Evolutionary conservation across 2,113 vertebrate genomes (phyloP), one percentile per base, ranked within the genome.

Genomic region (Xyliphius kryptos): DNA sequence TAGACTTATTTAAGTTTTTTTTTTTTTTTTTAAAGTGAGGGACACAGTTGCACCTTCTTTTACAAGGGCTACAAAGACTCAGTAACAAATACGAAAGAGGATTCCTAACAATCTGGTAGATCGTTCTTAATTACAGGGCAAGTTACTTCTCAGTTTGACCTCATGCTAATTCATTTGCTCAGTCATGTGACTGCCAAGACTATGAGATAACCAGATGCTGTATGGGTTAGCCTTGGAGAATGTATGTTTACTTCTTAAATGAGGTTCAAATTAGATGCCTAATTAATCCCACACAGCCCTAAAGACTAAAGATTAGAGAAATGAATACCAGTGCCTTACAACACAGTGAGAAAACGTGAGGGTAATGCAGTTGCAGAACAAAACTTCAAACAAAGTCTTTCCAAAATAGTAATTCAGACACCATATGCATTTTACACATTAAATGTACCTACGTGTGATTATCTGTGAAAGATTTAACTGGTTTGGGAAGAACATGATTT

Each of bases 241-340:
- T 20, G 46, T 38, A 50, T 66, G 61, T 47, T 57, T 61, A 69
- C 46, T 69, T 40, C 52, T 60, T 7, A 56, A 73, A 73, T 73
- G 46, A 73, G 41, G 50, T 40, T 17, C 57, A 73, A 69, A 69
- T 63, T 58, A 61, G 43, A 17, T 46, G 6, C 53, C 44, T 65
- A 73, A 73, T 73, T 69, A 73, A 65, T 65, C 71, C 56, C 52
- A 50, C 50, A 21, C 48, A 61, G 38, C 46, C 51, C 66, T 52
- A 36, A 44, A 65, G 56, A 68, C 56, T 26, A 46, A 16, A 56
- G 71, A 69, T 73, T 60, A 73, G 57, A 16, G 56, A 21, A 66
- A 66, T 68, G 65, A 65, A 65, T 68, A 65, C 48, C 56, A 61
- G 22, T 61, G 44, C 54, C 55, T 58, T 49, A 61, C 32, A 64